Conservation (phyloP, 2,113 vertebrate genomes). For the Nothocercus nigrocapillus region DNA sequence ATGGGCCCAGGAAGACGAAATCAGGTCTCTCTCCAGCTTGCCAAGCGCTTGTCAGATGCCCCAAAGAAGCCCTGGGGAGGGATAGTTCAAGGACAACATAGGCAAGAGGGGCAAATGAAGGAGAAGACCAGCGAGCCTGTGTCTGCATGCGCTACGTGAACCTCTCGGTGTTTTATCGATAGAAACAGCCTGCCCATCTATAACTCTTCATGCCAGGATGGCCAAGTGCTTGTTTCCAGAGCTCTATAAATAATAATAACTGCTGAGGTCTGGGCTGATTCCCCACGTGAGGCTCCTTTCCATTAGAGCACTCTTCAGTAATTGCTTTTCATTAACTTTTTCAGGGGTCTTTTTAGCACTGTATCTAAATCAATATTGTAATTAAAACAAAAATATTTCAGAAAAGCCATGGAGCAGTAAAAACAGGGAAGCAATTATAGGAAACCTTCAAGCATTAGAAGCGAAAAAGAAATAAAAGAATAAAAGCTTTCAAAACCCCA, state of each 20-base stretch:
- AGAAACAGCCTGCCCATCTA: background rate
- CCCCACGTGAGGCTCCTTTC: slow-evolving; percentile 48
- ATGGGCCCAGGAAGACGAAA: background rate
- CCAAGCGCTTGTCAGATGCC: background rate
- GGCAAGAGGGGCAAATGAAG: background rate
- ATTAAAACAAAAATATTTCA: slow-evolving; percentile 73
- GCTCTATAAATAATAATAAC: slow-evolving; percentile 48
- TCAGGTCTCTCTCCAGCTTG: background rate
- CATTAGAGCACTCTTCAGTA: slow-evolving; percentile 52
- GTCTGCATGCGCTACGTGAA: background rate
- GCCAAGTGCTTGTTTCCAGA: slow-evolving; percentile 29
- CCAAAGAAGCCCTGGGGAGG: too few species aligned
- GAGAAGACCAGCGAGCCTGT: rapidly evolving
- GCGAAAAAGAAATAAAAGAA: slow-evolving; percentile 34
- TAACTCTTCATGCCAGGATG: background rate
- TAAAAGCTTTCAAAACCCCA: slow-evolving; percentile 9
- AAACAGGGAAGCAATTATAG: slow-evolving; percentile 63
- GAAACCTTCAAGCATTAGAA: slow-evolving; percentile 39
- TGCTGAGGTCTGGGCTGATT: slow-evolving; percentile 13
- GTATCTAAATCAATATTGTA: slow-evolving; percentile 67
- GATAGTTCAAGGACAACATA: background rate
- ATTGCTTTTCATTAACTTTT: slow-evolving; percentile 72
- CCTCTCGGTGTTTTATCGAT: background rate
- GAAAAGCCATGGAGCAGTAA: slow-evolving; percentile 48
- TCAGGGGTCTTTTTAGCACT: slow-evolving; percentile 36